Evolutionary conservation across 1,140 invertebrate genomes (phyloP).

Genomic region (Bombus cullumanus): DNA sequence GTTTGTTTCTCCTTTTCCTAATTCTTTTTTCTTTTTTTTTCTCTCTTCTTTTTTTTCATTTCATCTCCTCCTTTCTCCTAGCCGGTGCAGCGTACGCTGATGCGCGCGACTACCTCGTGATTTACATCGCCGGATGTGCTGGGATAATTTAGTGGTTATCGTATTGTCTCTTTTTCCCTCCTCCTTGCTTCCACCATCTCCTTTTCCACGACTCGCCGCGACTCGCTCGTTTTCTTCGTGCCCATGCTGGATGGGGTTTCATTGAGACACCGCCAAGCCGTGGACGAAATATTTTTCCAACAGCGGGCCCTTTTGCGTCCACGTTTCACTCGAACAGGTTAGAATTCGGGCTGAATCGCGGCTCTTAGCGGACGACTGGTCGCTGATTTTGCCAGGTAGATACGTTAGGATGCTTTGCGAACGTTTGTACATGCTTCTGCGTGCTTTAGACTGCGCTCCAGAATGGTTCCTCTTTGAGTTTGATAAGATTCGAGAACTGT

Average conservation of each 20-base stretch:
- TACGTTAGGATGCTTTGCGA: background rate
- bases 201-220: background rate
- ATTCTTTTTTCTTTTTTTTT: constrained; percentile 31
- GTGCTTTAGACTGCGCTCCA: too few species aligned
- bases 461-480: too few species aligned
- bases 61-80: constrained; percentile 51
- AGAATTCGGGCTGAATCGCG: background rate
- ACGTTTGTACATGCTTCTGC: too few species aligned
- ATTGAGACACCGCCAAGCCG: constrained; percentile 32
- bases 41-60: background rate
- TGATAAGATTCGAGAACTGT: too few species aligned
- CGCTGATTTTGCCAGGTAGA: background rate
- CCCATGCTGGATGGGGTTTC: constrained; percentile 25
- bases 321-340: background rate
- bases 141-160: constrained; percentile 65
- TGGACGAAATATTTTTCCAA: constrained; percentile 38
- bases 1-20: constrained; percentile 41
- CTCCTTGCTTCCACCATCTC: background rate
- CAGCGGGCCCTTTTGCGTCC: constrained; percentile 30
- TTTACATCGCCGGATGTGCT: constrained; percentile 76
- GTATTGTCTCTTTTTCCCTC: constrained; percentile 49
- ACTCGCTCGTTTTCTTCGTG: constrained; percentile 11
- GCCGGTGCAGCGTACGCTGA: constrained; percentile 36
- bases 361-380: background rate
- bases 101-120: constrained; percentile 70